These are phyloP conservation scores for Sylvia atricapilla DNA, from an alignment of 2,113 vertebrate species.

Conservation along the genomic window DNA sequence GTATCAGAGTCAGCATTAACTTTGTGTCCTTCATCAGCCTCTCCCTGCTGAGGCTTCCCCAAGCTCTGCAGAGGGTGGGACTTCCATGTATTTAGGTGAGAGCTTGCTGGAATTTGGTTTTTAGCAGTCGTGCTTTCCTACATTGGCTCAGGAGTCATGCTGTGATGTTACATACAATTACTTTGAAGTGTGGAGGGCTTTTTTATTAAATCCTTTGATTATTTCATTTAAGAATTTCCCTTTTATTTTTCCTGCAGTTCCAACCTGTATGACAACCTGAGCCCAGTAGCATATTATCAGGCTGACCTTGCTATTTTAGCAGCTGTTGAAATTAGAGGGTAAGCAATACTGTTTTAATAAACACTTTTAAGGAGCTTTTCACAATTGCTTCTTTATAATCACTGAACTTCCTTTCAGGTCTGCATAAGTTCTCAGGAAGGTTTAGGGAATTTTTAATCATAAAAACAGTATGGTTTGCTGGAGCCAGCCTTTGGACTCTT, in stretches of 20 bases:
- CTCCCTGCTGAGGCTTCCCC: background rate
- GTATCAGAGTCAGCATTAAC: background rate
- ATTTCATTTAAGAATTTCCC: background rate
- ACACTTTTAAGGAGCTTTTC: background rate
- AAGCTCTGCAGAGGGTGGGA: background rate
- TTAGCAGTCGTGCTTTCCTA: background rate
- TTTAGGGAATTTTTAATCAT: background rate
- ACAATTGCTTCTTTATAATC: background rate
- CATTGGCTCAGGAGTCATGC: background rate
- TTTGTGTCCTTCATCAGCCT: background rate
- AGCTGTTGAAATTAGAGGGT: constrained; percentile 94
- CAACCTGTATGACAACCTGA: constrained; percentile 87
- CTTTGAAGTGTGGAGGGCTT: background rate
- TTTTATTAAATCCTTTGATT: background rate
- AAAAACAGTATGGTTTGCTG: background rate
- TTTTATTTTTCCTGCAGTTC: constrained; percentile 77
- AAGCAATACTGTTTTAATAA: constrained; percentile 18
- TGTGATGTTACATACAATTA: background rate
- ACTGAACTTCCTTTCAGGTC: background rate
- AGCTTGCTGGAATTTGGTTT: background rate
- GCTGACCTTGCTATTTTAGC: constrained; percentile 87
- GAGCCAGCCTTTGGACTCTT: background rate
- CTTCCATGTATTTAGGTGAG: background rate
- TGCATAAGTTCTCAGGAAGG: background rate
- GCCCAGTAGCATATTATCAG: constrained; percentile 79